Evolutionary conservation across 1,140 invertebrate genomes (phyloP).

Genomic region (Pararge aegeria): DNA sequence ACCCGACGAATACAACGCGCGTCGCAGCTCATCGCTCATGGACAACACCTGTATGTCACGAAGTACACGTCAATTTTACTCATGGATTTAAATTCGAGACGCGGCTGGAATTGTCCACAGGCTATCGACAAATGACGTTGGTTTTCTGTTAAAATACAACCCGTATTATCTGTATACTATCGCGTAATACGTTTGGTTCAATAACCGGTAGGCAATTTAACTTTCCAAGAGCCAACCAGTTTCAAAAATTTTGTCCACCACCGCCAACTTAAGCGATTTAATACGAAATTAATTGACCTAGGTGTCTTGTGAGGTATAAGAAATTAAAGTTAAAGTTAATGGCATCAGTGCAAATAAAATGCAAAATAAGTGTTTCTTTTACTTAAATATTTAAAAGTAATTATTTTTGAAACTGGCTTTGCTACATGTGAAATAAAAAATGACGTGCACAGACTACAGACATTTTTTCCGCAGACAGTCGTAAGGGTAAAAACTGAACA

Average conservation of each 20-base stretch:
- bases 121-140: not conserved
- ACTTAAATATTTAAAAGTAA: not conserved
- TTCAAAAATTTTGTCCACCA: constrained; percentile 18
- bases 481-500: too few species aligned
- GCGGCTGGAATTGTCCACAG: not conserved
- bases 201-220: constrained; percentile 22
- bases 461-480: not conserved
- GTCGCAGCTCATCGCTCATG: constrained; percentile 93
- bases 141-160: not conserved
- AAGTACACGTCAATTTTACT: not conserved
- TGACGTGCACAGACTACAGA: not conserved
- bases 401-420: too few species aligned
- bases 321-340: too few species aligned
- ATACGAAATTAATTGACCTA: constrained; percentile 3
- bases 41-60: constrained; percentile 86
- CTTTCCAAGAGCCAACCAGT: constrained; percentile 29
- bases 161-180: too few species aligned
- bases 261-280: not conserved
- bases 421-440: not conserved
- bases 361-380: not conserved
- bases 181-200: constrained; percentile 4
- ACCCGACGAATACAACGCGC: constrained; percentile 89
- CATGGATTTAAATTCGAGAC: not conserved
- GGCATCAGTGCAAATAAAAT: too few species aligned
- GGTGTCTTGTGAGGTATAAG: not conserved